Conservation (phyloP, 2,797 vertebrate genomes). For the Chelonia mydas region DNA sequence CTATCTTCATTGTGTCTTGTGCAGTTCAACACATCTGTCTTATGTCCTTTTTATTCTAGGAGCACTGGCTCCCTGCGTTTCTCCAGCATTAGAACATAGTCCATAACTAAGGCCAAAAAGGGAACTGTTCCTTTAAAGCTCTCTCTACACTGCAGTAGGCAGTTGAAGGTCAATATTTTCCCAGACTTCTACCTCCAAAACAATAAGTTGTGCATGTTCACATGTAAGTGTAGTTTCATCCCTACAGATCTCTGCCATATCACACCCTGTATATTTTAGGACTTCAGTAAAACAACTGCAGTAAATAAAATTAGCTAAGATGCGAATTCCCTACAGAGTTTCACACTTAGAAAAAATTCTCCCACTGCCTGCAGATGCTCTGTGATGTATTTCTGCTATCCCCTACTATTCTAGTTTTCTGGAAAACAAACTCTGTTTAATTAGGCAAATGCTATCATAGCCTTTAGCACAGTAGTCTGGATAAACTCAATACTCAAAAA, state of each 20-base stretch:
- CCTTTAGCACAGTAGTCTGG: background rate
- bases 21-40: background rate
- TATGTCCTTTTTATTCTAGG: background rate
- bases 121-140: background rate
- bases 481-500: slow-evolving; percentile 25
- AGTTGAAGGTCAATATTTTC: background rate
- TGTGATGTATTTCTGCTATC: background rate
- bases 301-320: background rate
- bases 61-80: background rate
- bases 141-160: background rate
- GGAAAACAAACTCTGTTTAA: background rate
- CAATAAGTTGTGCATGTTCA: background rate
- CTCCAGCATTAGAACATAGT: background rate
- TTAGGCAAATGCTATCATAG: background rate
- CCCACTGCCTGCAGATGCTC: background rate
- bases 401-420: background rate
- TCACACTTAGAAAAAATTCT: background rate
- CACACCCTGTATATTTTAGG: background rate
- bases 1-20: background rate
- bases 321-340: background rate
- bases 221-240: background rate
- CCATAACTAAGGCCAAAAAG: background rate
- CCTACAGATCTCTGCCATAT: background rate
- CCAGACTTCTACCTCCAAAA: background rate
- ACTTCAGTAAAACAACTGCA: background rate